Base-by-base conservation (phyloP, 2,797 vertebrate genomes). In the Rhynchotus rufescens region DNA sequence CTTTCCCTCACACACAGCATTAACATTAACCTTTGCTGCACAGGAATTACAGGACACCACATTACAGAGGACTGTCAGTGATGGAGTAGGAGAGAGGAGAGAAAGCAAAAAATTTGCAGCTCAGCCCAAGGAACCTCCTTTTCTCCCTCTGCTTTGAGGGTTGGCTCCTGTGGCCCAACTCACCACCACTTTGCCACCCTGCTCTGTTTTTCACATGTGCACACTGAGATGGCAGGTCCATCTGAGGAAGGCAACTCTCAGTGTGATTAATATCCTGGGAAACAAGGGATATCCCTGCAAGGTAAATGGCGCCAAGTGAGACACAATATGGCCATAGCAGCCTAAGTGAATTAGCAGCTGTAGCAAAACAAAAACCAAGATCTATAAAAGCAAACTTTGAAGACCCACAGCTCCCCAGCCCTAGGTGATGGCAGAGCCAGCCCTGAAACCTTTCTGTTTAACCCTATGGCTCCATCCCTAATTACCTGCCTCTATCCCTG, bases 11-110 rank as follows among this genome's bases (percentile, higher is more conserved):
- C 38, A 76, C 60, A 92, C 45, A 93, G 76, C 45, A 96, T 95
- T 92, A 96, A 93, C 59, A 51, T 73, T 90, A 96, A 93, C 88
- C 85, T 94, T 91, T 93, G 80, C 77, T 81, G 45, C 64, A 84
- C 57, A 77, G 83, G 73, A 64, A 92, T 91, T 95, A 95, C 85
- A 95, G 86, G 79, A 84, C 71, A 81, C 1, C 8, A 71, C n/a
- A 94, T 69, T 62, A 88, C 9, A 78, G 61, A 88, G 67, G 36
- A 82, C 30, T 40, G 5, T 40, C 4, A 10, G 69, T 40, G 28
- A 87, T 75, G 66, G 32, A 92, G 44, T 3, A 5, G 75, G 47
- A 26, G 73, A 38, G 3, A 79, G 25, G 6, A 60, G 8, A 76
- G 75, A 81, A 91, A 40, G 25, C 57, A 88, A 40, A 93, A 71